These are phyloP conservation scores for Leguminivora glycinivorella DNA, from an alignment of 1,140 invertebrate species.

Conservation along the genomic window DNA sequence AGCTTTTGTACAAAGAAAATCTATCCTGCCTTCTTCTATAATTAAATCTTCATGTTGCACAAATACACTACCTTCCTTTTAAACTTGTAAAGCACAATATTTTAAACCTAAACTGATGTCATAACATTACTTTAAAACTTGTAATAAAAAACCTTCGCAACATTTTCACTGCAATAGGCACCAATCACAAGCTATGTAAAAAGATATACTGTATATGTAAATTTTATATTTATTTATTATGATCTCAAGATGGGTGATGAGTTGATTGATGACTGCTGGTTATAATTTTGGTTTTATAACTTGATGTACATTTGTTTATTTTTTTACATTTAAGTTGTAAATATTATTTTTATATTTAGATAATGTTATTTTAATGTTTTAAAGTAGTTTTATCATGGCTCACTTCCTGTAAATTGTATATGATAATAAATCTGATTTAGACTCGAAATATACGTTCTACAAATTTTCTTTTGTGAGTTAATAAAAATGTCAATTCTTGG, in stretches of 20 bases:
- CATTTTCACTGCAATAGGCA: background rate
- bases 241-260: conserved; percentile 48
- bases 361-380: conserved; percentile 2
- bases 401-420: conserved; percentile 16
- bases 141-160: background rate
- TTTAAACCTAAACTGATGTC: background rate
- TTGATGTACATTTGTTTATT: conserved; percentile 34
- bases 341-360: conserved; percentile 38
- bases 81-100: background rate
- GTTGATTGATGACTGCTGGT: conserved; percentile 29
- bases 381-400: conserved; percentile 5
- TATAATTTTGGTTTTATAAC: conserved; percentile 33
- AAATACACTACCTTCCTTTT: background rate
- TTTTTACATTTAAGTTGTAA: conserved; percentile 39
- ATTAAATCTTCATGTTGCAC: background rate
- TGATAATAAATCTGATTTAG: background rate
- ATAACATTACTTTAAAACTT: conserved; percentile 4
- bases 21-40: conserved; percentile 15
- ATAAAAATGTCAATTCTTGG: conserved; percentile 66
- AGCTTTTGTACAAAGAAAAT: conserved; percentile 5
- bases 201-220: conserved; percentile 29
- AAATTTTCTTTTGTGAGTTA: conserved; percentile 1
- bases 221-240: conserved; percentile 37
- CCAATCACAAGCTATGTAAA: conserved; percentile 28
- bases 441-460: background rate